phyloP scores from a whole-genome alignment of 2,113 vertebrate genomes.

The Willisornis vidua region DNA sequence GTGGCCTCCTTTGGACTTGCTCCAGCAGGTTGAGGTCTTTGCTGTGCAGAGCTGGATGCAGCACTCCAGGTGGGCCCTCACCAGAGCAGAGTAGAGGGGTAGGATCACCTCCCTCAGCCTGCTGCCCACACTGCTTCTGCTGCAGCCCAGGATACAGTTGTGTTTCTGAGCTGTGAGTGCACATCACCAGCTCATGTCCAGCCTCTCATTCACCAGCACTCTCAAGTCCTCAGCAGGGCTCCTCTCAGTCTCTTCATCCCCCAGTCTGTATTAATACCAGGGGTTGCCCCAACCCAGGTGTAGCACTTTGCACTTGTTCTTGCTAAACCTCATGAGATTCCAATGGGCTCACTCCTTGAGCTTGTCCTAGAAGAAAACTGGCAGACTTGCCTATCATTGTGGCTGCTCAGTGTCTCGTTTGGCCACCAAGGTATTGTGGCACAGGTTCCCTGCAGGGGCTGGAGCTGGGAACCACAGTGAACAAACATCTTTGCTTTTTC shows the following conservation, averaged over 20 bases:
- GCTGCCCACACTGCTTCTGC: background rate
- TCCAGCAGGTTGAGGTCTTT: background rate
- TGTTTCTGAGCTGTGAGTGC: background rate
- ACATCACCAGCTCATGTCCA: accelerated
- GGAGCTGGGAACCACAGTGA: background rate
- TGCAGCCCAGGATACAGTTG: background rate
- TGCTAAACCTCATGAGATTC: background rate
- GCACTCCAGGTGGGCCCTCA: background rate
- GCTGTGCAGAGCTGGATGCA: background rate
- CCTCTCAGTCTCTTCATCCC: background rate
- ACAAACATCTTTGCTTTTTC: background rate
- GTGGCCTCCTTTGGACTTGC: background rate
- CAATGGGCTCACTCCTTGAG: background rate
- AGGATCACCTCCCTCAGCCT: background rate
- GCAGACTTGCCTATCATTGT: background rate
- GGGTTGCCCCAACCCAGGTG: background rate
- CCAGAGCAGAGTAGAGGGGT: too few relatives aligned
- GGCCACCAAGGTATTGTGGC: accelerated
- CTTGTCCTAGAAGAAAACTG: background rate
- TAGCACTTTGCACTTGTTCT: background rate
- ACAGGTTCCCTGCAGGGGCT: background rate
- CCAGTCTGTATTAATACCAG: background rate
- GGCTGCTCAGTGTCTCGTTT: background rate
- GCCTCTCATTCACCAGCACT: background rate
- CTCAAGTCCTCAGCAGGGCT: background rate